Base-by-base conservation (phyloP, 2,113 vertebrate species). In the Nycticorax nycticorax region DNA sequence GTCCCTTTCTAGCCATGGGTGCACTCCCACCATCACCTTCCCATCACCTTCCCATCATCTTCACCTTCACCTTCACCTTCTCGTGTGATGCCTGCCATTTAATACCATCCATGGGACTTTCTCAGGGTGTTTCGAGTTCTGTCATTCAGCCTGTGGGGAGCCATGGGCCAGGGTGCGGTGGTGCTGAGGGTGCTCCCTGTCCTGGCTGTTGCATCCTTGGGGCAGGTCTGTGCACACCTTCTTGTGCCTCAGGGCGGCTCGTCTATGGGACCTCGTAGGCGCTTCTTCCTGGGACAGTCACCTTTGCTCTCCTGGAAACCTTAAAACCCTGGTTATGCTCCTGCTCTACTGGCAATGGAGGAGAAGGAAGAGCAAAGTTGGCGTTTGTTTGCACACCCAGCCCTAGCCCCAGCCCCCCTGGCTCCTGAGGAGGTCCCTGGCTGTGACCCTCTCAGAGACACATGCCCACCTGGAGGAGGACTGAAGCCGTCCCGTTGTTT, bases 241-340 rank as follows among this genome's bases (percentile, higher is more conserved):
- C 4, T 7, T 17, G 3, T 41, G 41, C 60, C 37, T 28, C 43
- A 64, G 47, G 48, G 26, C 32, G 55, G 52, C 53, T 76, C 56
- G 15, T 53, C 11, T 8, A 0, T 79, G 75, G n/a, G 8, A 33
- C 48, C 10, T 0, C 6, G 3, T 1, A 37, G 69, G 6, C 71
- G 10, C 41, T 75, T 3, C 41, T 79, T 32, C 52, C 21, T 4
- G 6, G 48, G 8, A 8, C 47, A 43, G 6, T 52, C 39, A 12
- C 35, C 17, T 14, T 43, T 27, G 59, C 14, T 43, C 35, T 76
- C 33, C 28, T 48, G 72, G 28, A 67, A 73, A 16, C 8, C 50
- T 43, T 85, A 28, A 76, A 82, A 2, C 30, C 16, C 0, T 3
- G 17, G 30, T 74, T 45, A 1, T 3, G 18, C 20, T 67, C 33